phyloP scores from a whole-genome alignment of 2,888 invertebrate genomes.

The Melanargia galathea region DNA sequence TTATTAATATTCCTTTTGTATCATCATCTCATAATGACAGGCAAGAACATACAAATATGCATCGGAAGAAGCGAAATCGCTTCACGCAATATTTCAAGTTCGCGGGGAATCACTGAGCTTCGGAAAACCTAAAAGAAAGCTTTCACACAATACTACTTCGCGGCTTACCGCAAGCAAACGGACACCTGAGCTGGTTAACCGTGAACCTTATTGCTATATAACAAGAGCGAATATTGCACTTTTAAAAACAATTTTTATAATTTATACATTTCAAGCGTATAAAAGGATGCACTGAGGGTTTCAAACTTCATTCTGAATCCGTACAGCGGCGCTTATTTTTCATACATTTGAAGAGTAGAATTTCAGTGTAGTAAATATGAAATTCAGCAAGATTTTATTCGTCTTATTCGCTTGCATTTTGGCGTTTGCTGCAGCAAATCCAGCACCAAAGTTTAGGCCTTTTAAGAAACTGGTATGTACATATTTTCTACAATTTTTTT shows the following conservation, averaged over 20 bases:
- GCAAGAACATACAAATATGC: not conserved
- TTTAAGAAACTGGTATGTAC: constrained; percentile 50
- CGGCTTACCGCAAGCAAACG: not conserved
- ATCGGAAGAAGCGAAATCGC: not conserved
- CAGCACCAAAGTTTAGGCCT: constrained; percentile 47
- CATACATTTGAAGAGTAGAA: not conserved
- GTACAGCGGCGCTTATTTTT: constrained; percentile 1
- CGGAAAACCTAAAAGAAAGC: constrained; percentile 21
- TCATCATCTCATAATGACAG: not conserved
- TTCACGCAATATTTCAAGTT: not conserved
- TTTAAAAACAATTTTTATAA: not conserved
- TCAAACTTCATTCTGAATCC: constrained; percentile 17
- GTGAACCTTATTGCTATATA: not conserved
- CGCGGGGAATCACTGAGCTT: constrained; percentile 23
- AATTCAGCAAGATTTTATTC: constrained; percentile 48
- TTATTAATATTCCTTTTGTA: too few relatives aligned
- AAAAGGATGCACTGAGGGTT: constrained; percentile 17
- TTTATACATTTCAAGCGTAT: constrained; percentile 14
- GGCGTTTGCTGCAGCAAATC: constrained; percentile 42
- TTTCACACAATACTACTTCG: not conserved
- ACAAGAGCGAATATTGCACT: constrained; percentile 2
- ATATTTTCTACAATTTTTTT: not conserved
- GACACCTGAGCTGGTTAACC: too few relatives aligned
- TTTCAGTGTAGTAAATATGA: constrained; percentile 48
- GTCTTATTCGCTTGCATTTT: constrained; percentile 46